Percentiles rank a stretch among this genome's conserved stretches.
phyloP scores from a whole-genome alignment of 2,797 vertebrate species.

The Spinus olivaceus region DNA sequence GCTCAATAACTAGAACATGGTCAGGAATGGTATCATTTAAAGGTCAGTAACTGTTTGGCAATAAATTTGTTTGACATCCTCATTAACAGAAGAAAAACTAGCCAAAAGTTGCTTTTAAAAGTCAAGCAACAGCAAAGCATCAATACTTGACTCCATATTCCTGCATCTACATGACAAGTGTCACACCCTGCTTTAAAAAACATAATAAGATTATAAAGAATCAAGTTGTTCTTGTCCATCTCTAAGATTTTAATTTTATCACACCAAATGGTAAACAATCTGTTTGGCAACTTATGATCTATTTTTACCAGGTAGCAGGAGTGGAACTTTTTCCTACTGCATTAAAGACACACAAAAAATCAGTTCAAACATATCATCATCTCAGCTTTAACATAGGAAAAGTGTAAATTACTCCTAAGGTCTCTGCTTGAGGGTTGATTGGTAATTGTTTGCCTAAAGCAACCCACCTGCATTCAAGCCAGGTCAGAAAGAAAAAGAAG shows the following conservation, averaged over 20 bases:
- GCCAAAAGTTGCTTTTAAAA: neutral
- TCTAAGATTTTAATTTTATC: constrained; percentile 49
- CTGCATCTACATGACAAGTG: neutral
- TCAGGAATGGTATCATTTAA: neutral
- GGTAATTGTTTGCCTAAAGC: neutral
- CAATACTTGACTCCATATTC: neutral
- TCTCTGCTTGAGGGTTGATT: neutral
- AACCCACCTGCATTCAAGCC: neutral
- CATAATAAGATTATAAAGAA: neutral
- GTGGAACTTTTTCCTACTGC: neutral
- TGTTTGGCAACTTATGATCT: constrained; percentile 42
- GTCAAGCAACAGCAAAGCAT: neutral
- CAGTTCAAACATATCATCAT: neutral
- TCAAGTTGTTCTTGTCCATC: constrained; percentile 51
- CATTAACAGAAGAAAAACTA: neutral
- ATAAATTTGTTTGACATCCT: neutral
- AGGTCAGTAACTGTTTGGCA: neutral
- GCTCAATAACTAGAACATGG: neutral
- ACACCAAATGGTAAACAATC: constrained; percentile 65
- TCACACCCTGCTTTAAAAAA: neutral
- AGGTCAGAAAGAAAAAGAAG: neutral
- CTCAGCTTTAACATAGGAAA: neutral
- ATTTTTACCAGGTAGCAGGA: constrained; percentile 56
- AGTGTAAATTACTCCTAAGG: neutral
- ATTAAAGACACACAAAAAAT: neutral